Evolutionary conservation across 2,797 vertebrate genomes (phyloP).

Genomic region (Pitangus sulphuratus): DNA sequence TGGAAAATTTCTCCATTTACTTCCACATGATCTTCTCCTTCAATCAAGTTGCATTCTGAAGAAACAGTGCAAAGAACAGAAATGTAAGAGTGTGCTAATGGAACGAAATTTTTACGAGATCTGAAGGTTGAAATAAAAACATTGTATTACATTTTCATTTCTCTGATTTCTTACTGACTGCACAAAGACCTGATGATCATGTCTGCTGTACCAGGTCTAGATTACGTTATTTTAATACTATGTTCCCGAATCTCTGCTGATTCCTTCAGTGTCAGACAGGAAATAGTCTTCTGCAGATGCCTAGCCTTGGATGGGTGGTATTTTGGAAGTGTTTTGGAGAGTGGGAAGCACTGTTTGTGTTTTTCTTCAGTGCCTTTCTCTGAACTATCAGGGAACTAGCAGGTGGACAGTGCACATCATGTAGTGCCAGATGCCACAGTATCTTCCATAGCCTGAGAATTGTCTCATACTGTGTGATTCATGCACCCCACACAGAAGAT

Average conservation of each 20-base stretch:
- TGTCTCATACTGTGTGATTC: not conserved
- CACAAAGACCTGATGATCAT: not conserved
- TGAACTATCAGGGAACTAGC: not conserved
- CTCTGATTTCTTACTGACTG: not conserved
- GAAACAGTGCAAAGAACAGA: not conserved
- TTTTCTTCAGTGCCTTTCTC: not conserved
- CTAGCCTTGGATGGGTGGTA: not conserved
- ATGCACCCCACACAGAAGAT: not conserved
- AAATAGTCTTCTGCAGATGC: not conserved
- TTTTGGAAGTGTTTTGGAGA: not conserved
- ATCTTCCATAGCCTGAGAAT: not conserved
- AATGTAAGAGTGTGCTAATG: not conserved
- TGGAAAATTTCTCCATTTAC: slow-evolving; percentile 90
- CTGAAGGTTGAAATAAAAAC: not conserved
- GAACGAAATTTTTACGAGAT: not conserved
- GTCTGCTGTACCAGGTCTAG: not conserved
- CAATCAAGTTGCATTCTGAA: slow-evolving; percentile 87
- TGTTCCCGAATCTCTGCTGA: not conserved
- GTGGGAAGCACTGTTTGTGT: not conserved
- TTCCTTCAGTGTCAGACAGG: not conserved
- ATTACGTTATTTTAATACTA: not conserved
- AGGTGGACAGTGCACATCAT: not conserved
- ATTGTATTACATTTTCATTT: not conserved
- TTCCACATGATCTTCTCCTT: slow-evolving; percentile 91
- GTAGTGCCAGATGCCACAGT: not conserved